A percentile compares a stretch with the other conserved stretches of the same genome.
These are phyloP conservation scores for Proterorhinus semilunaris DNA, from an alignment of 2,113 vertebrate species.

Conservation along the genomic window DNA sequence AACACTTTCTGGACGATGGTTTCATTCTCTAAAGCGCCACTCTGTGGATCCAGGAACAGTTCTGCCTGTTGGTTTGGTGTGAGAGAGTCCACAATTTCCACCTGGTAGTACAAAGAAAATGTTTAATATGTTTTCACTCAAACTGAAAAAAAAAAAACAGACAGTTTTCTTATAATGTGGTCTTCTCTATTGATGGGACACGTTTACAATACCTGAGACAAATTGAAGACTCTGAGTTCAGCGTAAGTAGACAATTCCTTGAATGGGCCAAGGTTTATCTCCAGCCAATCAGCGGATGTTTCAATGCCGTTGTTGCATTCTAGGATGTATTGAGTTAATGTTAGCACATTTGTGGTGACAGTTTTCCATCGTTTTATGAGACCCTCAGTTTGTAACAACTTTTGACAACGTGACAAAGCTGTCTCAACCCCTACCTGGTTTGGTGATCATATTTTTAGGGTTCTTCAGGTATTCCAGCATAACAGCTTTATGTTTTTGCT, in stretches of 20 bases:
- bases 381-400: neutral
- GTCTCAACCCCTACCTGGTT: slow-evolving; percentile 16
- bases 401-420: neutral
- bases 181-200: neutral
- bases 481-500: neutral
- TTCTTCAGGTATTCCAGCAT: slow-evolving; percentile 24
- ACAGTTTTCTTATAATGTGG: neutral
- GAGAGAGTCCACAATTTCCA: slow-evolving; percentile 3
- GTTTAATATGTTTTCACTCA: neutral
- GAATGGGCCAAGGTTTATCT: slow-evolving; percentile 35
- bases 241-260: neutral
- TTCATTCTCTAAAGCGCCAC: slow-evolving; percentile 17
- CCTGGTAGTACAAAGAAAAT: slow-evolving; percentile 3
- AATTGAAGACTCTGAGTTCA: slow-evolving; percentile 24
- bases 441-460: neutral
- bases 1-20: slow-evolving; percentile 30
- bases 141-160: neutral
- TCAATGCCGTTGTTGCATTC: slow-evolving; percentile 12
- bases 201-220: neutral
- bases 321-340: neutral
- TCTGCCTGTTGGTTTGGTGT: slow-evolving; percentile 35
- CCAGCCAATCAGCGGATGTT: slow-evolving; percentile 19
- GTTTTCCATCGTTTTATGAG: neutral
- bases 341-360: neutral
- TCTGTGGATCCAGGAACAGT: slow-evolving; percentile 32